Evolutionary conservation across 2,797 vertebrate species (phyloP).

Genomic region (Sebastes vulpes): DNA sequence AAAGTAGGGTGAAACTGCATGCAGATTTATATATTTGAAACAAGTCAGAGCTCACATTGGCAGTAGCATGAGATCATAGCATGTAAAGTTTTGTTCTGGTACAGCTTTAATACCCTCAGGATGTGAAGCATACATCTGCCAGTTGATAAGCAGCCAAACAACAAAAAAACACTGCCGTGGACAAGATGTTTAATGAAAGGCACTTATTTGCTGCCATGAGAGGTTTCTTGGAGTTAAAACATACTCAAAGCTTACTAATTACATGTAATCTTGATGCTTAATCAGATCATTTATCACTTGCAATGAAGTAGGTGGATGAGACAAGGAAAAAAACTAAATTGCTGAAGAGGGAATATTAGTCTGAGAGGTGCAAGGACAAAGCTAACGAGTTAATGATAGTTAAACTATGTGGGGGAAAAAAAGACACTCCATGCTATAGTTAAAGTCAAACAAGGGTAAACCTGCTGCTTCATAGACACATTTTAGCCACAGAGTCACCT

Average conservation of each 20-base stretch:
- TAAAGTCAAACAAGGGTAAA: conserved; percentile 43
- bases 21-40: background rate
- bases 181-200: conserved; percentile 37
- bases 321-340: background rate
- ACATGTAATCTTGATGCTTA: conserved; percentile 15
- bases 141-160: conserved; percentile 47
- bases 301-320: background rate
- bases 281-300: conserved; percentile 27
- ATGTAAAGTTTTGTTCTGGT: background rate
- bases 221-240: conserved; percentile 29
- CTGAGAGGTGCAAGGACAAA: background rate
- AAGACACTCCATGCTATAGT: background rate
- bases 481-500: conserved; percentile 39
- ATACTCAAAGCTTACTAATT: conserved; percentile 32
- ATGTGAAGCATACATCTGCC: conserved; percentile 21
- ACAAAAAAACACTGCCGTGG: conserved; percentile 27
- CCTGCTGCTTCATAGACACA: conserved; percentile 31
- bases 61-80: background rate
- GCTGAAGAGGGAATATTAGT: background rate
- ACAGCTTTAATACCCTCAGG: conserved; percentile 12
- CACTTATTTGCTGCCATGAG: conserved; percentile 23
- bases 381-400: background rate
- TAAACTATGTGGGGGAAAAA: background rate
- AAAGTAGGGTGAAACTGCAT: background rate
- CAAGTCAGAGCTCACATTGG: background rate